phyloP scores from a whole-genome alignment of 2,888 invertebrate species.

The Aquatica leii region DNA sequence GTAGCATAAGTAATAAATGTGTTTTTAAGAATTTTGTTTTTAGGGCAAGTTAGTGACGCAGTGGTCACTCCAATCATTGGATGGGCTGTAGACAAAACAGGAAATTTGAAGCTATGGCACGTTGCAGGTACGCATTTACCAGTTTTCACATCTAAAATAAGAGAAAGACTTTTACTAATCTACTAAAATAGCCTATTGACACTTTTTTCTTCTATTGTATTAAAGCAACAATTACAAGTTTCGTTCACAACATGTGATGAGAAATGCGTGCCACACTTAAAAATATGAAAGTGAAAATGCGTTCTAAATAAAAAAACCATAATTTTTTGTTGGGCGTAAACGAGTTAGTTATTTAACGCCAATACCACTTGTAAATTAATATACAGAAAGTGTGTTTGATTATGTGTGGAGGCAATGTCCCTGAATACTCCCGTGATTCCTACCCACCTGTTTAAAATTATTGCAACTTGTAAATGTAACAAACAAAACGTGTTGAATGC shows the following conservation, averaged over 20 bases:
- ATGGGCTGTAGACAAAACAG: slow-evolving; percentile 79
- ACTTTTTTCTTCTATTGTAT: no score
- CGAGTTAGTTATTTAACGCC: no score
- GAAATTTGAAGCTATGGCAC: slow-evolving; percentile 86
- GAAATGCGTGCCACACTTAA: neutral
- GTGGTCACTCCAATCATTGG: slow-evolving; percentile 87
- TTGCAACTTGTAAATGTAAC: neutral
- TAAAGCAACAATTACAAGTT: no score
- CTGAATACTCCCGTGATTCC: slow-evolving; percentile 13
- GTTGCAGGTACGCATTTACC: slow-evolving; percentile 74
- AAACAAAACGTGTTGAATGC: neutral
- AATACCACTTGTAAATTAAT: no score
- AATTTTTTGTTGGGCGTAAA: no score
- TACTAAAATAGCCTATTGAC: no score
- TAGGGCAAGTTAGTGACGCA: slow-evolving; percentile 87
- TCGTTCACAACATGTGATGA: no score
- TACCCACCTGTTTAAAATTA: slow-evolving; percentile 12
- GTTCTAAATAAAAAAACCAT: no score
- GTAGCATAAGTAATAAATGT: no score
- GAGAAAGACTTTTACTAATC: no score
- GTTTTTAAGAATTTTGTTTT: no score
- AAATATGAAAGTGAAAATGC: neutral
- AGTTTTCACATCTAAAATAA: no score
- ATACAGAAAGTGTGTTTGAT: slow-evolving; percentile 1
- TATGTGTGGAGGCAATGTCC: slow-evolving; percentile 2